Conservation (phyloP, 2,888 invertebrate genomes). For the Leucoma salicis region DNA sequence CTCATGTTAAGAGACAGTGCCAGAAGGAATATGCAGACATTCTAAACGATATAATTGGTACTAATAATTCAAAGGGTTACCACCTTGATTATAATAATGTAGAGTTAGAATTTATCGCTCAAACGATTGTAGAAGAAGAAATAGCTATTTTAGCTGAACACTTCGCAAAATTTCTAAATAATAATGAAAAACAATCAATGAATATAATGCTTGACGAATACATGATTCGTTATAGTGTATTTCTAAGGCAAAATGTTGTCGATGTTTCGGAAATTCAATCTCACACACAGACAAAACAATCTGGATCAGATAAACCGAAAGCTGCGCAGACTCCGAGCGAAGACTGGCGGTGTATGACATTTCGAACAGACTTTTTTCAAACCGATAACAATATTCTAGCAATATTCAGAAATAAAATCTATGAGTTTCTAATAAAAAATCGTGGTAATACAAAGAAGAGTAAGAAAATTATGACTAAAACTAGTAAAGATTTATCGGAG, state of each 20-base stretch:
- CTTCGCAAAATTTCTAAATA: slow-evolving; percentile 7
- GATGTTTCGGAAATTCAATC: slow-evolving; percentile 13
- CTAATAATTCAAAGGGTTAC: neutral
- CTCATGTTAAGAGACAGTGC: neutral
- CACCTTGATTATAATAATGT: slow-evolving; percentile 8
- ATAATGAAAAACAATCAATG: slow-evolving; percentile 6
- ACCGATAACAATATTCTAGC: slow-evolving; percentile 7
- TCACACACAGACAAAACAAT: neutral
- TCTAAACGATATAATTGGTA: slow-evolving; percentile 19
- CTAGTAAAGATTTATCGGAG: neutral
- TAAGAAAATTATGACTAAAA: neutral
- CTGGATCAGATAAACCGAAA: too few species aligned
- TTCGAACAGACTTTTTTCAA: too few species aligned
- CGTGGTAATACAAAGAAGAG: slow-evolving; percentile 1
- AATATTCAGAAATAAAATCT: slow-evolving; percentile 3
- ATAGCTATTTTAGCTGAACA: slow-evolving; percentile 10
- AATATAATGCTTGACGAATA: slow-evolving; percentile 18
- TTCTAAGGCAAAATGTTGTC: slow-evolving; percentile 15
- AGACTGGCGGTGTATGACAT: too few species aligned
- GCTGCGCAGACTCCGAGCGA: too few species aligned
- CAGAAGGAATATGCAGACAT: neutral
- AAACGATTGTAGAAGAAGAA: slow-evolving; percentile 13
- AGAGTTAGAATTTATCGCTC: slow-evolving; percentile 12
- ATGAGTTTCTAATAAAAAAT: slow-evolving; percentile 3
- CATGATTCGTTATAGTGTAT: slow-evolving; percentile 22